A percentile compares a stretch with the other conserved stretches of the same genome.
phyloP scores from a whole-genome alignment of 1,140 invertebrate genomes.

The Zaprionus africanus region DNA sequence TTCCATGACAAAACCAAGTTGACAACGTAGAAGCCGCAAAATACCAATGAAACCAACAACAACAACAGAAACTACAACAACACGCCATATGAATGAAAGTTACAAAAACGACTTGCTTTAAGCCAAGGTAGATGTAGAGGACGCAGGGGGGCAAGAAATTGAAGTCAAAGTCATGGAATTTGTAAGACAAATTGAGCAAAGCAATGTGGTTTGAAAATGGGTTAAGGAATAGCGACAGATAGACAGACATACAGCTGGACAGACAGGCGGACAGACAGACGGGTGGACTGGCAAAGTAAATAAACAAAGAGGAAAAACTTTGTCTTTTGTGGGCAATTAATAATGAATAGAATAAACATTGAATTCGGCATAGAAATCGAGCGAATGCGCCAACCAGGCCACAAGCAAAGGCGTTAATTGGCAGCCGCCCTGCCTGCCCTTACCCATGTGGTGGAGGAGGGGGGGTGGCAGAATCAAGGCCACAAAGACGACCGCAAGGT shows the following conservation, averaged over 20 bases:
- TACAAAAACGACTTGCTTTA: slow-evolving; percentile 60
- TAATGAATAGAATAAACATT: slow-evolving; percentile 57
- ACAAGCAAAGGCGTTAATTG: slow-evolving; percentile 65
- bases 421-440: slow-evolving; percentile 7
- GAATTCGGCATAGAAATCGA: slow-evolving; percentile 49
- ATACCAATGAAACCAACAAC: slow-evolving; percentile 51
- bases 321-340: slow-evolving; percentile 61
- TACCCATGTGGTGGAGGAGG: background rate
- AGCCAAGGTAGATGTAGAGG: background rate
- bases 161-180: slow-evolving; percentile 50
- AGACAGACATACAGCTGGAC: background rate
- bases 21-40: slow-evolving; percentile 67
- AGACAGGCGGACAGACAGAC: background rate
- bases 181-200: slow-evolving; percentile 40
- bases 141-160: slow-evolving; percentile 4
- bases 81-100: slow-evolving; percentile 67
- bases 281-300: slow-evolving; percentile 3
- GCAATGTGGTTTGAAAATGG: slow-evolving; percentile 45
- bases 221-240: slow-evolving; percentile 29
- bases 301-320: slow-evolving; percentile 35
- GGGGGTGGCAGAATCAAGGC: slow-evolving; percentile 58
- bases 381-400: slow-evolving; percentile 21
- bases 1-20: slow-evolving; percentile 24
- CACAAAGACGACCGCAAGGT: slow-evolving; percentile 48
- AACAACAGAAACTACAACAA: slow-evolving; percentile 32